Evolutionary conservation across 2,113 vertebrate species (phyloP).

Genomic region (Syngnathoides biaculeatus): DNA sequence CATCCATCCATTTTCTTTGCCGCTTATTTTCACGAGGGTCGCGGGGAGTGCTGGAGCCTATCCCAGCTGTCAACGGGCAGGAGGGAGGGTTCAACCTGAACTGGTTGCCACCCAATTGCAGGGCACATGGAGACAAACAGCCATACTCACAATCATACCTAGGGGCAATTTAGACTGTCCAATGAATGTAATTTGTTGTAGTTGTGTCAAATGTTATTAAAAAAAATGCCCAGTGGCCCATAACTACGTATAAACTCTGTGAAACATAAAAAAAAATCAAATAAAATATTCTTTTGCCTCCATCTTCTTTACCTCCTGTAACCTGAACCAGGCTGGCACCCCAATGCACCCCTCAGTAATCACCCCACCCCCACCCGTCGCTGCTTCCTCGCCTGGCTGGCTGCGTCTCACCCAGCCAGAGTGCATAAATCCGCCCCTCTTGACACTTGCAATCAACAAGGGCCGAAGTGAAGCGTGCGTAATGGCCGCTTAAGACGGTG

Average conservation of each 20-base stretch:
- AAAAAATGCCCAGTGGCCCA: background rate
- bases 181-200: no score
- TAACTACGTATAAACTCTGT: background rate
- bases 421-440: slow-evolving; percentile 65
- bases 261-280: background rate
- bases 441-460: slow-evolving; percentile 76
- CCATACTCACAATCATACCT: no score
- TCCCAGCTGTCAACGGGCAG: no score
- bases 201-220: no score
- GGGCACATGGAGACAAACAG: no score
- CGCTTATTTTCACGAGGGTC: no score
- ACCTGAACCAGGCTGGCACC: background rate
- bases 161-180: no score
- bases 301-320: background rate
- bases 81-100: no score
- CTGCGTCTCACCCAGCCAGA: slow-evolving; percentile 21
- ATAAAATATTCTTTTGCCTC: background rate
- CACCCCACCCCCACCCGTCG: slow-evolving; percentile 18
- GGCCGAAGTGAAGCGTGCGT: slow-evolving; percentile 71
- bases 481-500: slow-evolving; percentile 71
- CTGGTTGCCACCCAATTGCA: no score
- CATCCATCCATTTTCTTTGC: no score
- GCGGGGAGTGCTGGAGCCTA: no score
- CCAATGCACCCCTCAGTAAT: background rate
- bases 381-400: slow-evolving; percentile 9